Base-by-base conservation (phyloP, 2,797 vertebrate genomes). In the Clamator glandarius region DNA sequence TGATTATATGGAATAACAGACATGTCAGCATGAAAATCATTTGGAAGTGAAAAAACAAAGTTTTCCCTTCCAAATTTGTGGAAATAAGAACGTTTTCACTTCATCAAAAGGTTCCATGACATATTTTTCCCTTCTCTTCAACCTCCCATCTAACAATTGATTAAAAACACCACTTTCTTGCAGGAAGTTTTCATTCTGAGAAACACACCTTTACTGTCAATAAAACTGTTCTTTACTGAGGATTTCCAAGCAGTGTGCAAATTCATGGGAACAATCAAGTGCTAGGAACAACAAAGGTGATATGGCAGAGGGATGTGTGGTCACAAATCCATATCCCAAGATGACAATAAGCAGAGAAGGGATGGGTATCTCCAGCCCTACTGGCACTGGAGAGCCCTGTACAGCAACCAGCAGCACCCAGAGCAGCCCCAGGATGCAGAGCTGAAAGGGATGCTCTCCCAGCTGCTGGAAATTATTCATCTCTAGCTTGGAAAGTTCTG, bases 301-400 rank as follows among this genome's bases (percentile, higher is more conserved):
- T 0, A 0, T 2, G 28, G 39, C 4, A 26, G 48, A 39, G 9
- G n/a, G n/a, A 12, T 2, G 0, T 0, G 1, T 8, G 29, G 62
- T 20, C 2, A 12, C 63, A 21, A 62, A 48, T 3, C 33, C 1
- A 0, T 8, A 26, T 51, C 4, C 7, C 58, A 1, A 0, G 61
- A 35, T 8, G 50, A 68, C 12, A 12, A 7, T 0, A 0, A 24
- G 12, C 4, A 63, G 61, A 82, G 23, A 51, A 29, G 29, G 26
- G 54, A 35, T 1, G 3, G 51, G 36, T 59, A 58, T 2, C 1
- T 48, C 61, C 78, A 83, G 55, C 24, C 42, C 36, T 68, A 48
- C 31, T 17, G 48, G 36, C 54, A 33, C 61, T 24, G 50, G 63
- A 84, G 31, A 59, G 41, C 28, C 31, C 3, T 2, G 55, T 20